phyloP scores from a whole-genome alignment of 2,888 invertebrate genomes.

The Ornithoptera priamus region DNA sequence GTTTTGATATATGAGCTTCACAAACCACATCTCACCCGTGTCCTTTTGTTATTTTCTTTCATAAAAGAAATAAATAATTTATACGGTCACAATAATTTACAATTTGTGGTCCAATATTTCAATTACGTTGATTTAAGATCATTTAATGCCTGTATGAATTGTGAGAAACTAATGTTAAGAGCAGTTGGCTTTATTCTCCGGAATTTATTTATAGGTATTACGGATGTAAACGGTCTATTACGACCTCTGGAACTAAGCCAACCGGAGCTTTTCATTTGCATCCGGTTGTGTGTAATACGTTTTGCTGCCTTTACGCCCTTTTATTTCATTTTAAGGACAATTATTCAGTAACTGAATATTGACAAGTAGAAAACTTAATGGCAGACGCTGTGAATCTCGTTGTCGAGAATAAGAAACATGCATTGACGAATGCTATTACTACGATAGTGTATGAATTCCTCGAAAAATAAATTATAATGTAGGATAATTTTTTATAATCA shows the following conservation, averaged over 20 bases:
- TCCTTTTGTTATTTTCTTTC: not conserved
- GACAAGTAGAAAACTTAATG: not conserved
- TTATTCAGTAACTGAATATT: not conserved
- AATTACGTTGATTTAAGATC: conserved; percentile 15
- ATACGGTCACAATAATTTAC: not conserved
- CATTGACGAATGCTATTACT: too few species aligned
- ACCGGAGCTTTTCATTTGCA: conserved; percentile 15
- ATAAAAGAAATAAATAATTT: not conserved
- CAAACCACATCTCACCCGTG: not conserved
- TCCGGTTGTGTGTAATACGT: conserved; percentile 14
- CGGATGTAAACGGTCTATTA: conserved; percentile 21
- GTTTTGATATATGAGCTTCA: not conserved
- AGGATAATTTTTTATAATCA: too few species aligned
- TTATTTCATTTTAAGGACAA: not conserved
- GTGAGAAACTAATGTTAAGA: conserved; percentile 8
- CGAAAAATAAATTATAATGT: too few species aligned
- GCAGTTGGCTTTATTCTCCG: conserved; percentile 7
- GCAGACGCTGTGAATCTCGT: too few species aligned
- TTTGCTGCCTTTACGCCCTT: not conserved
- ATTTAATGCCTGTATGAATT: conserved; percentile 2
- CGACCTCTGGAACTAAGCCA: conserved; percentile 17
- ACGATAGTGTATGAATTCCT: too few species aligned
- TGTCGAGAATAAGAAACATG: too few species aligned
- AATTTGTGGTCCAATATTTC: not conserved
- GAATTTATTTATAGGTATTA: conserved; percentile 24